phyloP scores from a whole-genome alignment of 2,888 invertebrate species.

The Eremobia ochroleuca region DNA sequence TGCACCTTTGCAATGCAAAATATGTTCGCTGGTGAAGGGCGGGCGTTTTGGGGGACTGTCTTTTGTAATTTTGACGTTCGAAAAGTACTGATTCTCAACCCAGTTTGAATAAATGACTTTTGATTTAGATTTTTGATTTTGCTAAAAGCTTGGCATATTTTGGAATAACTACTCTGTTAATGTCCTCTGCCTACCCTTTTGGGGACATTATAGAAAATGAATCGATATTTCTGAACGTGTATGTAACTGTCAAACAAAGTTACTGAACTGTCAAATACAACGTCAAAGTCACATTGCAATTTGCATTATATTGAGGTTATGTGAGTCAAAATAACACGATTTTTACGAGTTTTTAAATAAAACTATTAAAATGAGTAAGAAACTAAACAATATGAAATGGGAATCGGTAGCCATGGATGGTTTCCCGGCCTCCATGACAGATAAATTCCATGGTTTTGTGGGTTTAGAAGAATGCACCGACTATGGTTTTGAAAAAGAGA shows the following conservation, averaged over 20 bases:
- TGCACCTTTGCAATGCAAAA: not conserved
- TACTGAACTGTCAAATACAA: conserved; percentile 16
- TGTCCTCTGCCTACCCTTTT: not conserved
- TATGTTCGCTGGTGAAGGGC: too few relatives aligned
- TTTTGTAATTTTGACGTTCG: too few relatives aligned
- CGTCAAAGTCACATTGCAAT: conserved; percentile 65
- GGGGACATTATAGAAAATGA: too few relatives aligned
- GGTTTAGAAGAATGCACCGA: conserved; percentile 95
- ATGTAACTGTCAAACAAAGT: not conserved
- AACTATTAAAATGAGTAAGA: conserved; percentile 81
- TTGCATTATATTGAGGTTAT: conserved; percentile 60
- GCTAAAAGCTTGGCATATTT: too few relatives aligned
- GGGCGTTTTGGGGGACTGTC: too few relatives aligned
- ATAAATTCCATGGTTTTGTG: conserved; percentile 92
- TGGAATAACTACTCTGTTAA: not conserved
- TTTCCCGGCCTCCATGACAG: conserved; percentile 80
- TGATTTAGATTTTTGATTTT: too few relatives aligned
- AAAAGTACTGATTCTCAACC: too few relatives aligned
- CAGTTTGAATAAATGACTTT: too few relatives aligned
- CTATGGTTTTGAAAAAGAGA: conserved; percentile 91
- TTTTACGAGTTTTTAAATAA: conserved; percentile 10
- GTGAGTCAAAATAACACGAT: conserved; percentile 49
- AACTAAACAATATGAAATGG: conserved; percentile 90
- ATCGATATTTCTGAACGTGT: conserved; percentile 26
- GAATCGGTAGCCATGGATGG: conserved; percentile 92